Conservation (phyloP, 2,888 invertebrate genomes). For the Torymus texanus region DNA sequence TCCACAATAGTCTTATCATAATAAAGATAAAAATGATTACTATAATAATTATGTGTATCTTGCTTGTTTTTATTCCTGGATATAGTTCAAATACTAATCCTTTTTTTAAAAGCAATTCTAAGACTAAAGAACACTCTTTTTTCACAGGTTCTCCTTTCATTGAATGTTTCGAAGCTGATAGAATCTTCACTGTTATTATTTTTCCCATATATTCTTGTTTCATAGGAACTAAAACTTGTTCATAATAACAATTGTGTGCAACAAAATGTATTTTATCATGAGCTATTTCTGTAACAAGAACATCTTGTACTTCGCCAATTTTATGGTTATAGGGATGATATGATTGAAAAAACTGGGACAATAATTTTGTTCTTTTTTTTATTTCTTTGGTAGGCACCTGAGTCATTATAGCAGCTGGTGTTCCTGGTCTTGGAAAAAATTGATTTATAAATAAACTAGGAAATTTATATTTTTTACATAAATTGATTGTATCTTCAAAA, state of each 20-base stretch:
- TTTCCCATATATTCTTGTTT: slow-evolving; percentile 87
- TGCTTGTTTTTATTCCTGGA: slow-evolving; percentile 62
- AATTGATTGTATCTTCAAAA: slow-evolving; percentile 89
- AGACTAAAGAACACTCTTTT: slow-evolving; percentile 72
- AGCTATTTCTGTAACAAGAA: slow-evolving; percentile 94
- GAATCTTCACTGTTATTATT: slow-evolving; percentile 86
- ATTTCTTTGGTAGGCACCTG: slow-evolving; percentile 91
- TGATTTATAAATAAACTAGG: slow-evolving; percentile 98
- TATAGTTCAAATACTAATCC: slow-evolving; percentile 78
- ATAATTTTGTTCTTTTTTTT: slow-evolving; percentile 89
- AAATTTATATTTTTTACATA: slow-evolving; percentile 92
- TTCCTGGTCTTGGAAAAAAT: slow-evolving; percentile 96
- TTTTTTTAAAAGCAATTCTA: slow-evolving; percentile 77
- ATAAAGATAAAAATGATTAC: slow-evolving; percentile 67
- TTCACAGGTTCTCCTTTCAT: slow-evolving; percentile 84
- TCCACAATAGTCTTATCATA: slow-evolving; percentile 70
- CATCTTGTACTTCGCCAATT: slow-evolving; percentile 82
- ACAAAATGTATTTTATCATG: slow-evolving; percentile 94
- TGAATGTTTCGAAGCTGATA: slow-evolving; percentile 83
- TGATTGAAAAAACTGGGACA: slow-evolving; percentile 92
- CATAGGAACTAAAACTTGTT: slow-evolving; percentile 92
- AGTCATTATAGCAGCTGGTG: slow-evolving; percentile 93
- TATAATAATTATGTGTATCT: slow-evolving; percentile 67
- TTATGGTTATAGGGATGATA: slow-evolving; percentile 89
- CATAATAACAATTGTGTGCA: slow-evolving; percentile 96